A percentile compares a stretch with the other conserved stretches of the same genome.
phyloP scores from a whole-genome alignment of 2,888 invertebrate genomes.

The Lysandra coridon region DNA sequence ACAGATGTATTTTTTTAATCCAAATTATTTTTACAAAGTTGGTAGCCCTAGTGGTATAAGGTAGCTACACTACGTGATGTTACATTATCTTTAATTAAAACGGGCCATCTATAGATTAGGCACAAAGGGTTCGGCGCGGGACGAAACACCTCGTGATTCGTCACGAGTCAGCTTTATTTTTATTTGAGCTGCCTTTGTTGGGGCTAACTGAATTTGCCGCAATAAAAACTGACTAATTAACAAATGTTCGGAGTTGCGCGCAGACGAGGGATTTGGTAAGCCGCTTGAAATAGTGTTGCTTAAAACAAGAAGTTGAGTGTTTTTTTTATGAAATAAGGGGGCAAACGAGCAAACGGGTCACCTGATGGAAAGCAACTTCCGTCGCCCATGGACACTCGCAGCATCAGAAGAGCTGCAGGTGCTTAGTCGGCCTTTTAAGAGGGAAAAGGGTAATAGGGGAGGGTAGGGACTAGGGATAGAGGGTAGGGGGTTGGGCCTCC shows the following conservation, averaged over 20 bases:
- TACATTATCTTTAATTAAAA: constrained; percentile 78
- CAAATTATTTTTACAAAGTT: not conserved
- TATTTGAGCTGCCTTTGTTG: constrained; percentile 75
- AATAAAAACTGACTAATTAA: constrained; percentile 77
- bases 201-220: constrained; percentile 77
- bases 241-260: constrained; percentile 60
- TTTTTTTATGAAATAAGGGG: too few relatives aligned
- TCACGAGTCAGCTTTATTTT: constrained; percentile 77
- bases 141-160: constrained; percentile 77
- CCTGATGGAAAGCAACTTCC: too few relatives aligned
- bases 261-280: not conserved
- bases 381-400: too few relatives aligned
- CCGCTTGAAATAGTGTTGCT: too few relatives aligned
- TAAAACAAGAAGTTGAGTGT: too few relatives aligned
- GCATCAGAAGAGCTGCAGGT: too few relatives aligned
- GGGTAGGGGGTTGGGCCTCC: too few relatives aligned
- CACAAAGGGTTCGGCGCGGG: constrained; percentile 73
- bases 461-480: too few relatives aligned
- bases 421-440: too few relatives aligned
- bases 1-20: too few relatives aligned
- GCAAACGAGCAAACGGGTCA: too few relatives aligned
- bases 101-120: constrained; percentile 74
- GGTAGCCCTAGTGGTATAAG: constrained; percentile 55
- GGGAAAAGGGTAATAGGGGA: too few relatives aligned
- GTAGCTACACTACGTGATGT: constrained; percentile 65